Base-by-base conservation (phyloP, 2,888 invertebrate species). In the Phalera bucephala region DNA sequence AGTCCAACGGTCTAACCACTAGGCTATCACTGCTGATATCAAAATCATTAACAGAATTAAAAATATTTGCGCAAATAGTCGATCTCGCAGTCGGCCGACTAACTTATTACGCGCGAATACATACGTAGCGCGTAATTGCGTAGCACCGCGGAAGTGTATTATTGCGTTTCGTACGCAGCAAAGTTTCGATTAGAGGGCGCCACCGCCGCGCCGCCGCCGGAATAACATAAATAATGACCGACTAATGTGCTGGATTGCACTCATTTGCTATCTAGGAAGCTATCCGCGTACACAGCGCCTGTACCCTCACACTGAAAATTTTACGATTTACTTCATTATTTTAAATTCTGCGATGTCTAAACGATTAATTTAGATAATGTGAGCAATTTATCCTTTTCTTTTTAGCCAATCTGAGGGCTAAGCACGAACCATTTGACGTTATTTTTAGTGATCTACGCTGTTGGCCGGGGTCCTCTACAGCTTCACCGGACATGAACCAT, bases 101-200 rank as follows among this genome's bases (percentile, higher is more conserved):
- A 34, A 59, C 50, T 45, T 51, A 59, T 59, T 47, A 56, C 51
- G 26, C 37, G 39, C 45, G 34, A 31, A 51, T 3, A 12, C 26
- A 33, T 34, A 21, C 31, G 49, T 33, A 40, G 41, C 40, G 38
- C 23, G 76, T 79, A 80, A 83, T 84, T 76, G 75, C 72, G 58
- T 62, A 52, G 59, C 50, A 69, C 76, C 70, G 69, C 75, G 81
- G 82, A 82, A 82, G 74, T 77, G 71, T 69, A 82, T 79, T 78
- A 78, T 72, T 70, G 66, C 71, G 54, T 67, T 69, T 71, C 68
- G 68, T 75, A 67, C 67, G 69, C 65, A 64, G 64, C 57, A 68
- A 70, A 72, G 66, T 77, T 81, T 79, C 73, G 73, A 79, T 80
- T 80, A 77, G 66, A 72, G 69, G 67, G 66, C 65, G 55, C 72